phyloP scores from a whole-genome alignment of 2,888 invertebrate species.

The Chymomyza amoena region DNA sequence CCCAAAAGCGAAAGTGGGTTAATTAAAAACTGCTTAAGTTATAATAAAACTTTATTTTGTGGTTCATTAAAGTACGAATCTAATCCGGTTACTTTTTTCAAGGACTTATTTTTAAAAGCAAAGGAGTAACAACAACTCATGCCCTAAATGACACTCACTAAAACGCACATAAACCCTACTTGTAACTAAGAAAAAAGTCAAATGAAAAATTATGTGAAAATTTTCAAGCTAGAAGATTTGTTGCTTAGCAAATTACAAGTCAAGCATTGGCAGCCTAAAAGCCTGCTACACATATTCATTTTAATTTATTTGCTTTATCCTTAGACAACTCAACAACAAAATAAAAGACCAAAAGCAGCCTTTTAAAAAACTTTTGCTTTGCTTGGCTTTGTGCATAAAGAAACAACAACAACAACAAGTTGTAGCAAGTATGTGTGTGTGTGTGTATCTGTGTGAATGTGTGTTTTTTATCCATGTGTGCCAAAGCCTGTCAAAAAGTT shows the following conservation, averaged over 20 bases:
- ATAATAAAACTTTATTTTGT: too few relatives aligned
- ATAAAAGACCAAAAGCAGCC: slow-evolving; percentile 37
- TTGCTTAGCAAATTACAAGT: slow-evolving; percentile 10
- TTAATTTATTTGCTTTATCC: slow-evolving; percentile 59
- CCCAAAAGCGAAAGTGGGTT: too few relatives aligned
- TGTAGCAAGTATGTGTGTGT: slow-evolving; percentile 8
- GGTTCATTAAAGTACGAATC: too few relatives aligned
- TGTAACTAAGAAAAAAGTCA: slow-evolving; percentile 35
- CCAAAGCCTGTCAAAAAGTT: slow-evolving; percentile 67
- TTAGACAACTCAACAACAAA: neutral
- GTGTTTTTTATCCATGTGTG: slow-evolving; percentile 12
- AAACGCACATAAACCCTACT: neutral
- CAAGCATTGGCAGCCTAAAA: slow-evolving; percentile 1
- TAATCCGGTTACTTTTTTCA: too few relatives aligned
- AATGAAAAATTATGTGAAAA: slow-evolving; percentile 38
- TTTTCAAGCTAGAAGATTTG: neutral
- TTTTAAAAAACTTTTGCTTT: slow-evolving; percentile 42
- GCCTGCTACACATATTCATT: slow-evolving; percentile 41
- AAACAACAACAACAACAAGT: neutral
- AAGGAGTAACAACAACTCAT: slow-evolving; percentile 7
- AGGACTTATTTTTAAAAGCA: neutral
- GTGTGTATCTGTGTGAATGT: slow-evolving; percentile 33
- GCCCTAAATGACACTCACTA: slow-evolving; percentile 1
- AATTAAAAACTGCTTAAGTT: too few relatives aligned
- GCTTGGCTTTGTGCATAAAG: slow-evolving; percentile 55